Conservation (phyloP, 2,113 vertebrate species). For the Eupsittula cactorum region DNA sequence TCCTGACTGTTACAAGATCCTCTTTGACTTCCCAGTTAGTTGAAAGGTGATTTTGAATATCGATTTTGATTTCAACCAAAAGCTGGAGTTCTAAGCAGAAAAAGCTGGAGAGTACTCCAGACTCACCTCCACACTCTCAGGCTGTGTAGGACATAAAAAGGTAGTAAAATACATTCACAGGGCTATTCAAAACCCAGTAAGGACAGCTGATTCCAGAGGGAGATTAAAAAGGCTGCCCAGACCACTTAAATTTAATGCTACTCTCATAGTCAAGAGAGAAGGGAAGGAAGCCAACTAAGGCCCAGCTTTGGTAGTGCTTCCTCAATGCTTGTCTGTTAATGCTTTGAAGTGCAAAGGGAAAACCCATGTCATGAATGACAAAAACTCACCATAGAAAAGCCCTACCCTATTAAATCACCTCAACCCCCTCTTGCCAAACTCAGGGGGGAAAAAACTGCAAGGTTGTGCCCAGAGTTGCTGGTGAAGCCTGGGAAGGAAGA, state of each 20-base stretch:
- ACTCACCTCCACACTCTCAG: background rate
- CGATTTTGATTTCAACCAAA: conserved; percentile 40
- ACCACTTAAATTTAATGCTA: background rate
- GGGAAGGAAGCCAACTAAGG: background rate
- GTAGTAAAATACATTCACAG: conserved; percentile 17
- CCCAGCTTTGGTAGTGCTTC: background rate
- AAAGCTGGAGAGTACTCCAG: background rate
- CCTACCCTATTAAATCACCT: background rate
- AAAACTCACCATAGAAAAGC: background rate
- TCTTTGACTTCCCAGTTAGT: conserved; percentile 52
- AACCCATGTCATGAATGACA: background rate
- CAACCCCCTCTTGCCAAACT: background rate
- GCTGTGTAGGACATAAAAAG: background rate
- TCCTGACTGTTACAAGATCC: conserved; percentile 27
- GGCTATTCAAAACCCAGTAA: background rate
- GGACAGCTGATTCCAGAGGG: background rate
- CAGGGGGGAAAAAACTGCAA: background rate
- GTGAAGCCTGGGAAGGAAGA: background rate
- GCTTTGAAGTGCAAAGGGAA: background rate
- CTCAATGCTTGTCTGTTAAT: background rate
- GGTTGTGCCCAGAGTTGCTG: background rate
- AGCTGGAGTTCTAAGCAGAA: background rate
- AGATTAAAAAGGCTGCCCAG: background rate
- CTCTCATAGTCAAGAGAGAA: background rate
- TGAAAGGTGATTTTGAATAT: conserved; percentile 40